Percentiles rank a stretch among this genome's conserved stretches.
Evolutionary conservation across 2,888 invertebrate genomes (phyloP).

Genomic region (Griposia aprilina): DNA sequence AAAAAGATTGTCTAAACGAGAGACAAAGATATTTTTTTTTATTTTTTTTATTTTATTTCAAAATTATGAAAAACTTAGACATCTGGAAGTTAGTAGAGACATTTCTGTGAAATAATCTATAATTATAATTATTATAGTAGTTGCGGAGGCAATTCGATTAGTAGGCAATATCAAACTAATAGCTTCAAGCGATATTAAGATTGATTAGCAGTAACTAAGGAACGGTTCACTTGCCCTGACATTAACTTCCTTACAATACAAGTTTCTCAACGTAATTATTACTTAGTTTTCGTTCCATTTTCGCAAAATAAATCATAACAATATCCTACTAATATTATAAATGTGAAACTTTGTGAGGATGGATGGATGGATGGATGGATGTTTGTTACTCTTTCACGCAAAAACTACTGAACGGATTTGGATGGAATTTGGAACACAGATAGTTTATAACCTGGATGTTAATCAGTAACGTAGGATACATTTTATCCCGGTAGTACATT

Average conservation of each 20-base stretch:
- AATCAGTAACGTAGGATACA: no score
- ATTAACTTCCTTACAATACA: not conserved
- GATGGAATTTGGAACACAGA: no score
- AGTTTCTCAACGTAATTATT: not conserved
- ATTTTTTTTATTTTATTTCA: not conserved
- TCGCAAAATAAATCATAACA: no score
- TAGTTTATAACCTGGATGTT: no score
- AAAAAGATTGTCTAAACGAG: constrained; percentile 2
- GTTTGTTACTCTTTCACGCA: no score
- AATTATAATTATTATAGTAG: not conserved
- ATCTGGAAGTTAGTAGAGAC: not conserved
- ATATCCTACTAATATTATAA: no score
- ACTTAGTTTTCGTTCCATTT: not conserved
- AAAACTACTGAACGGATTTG: no score
- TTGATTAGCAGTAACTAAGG: constrained; percentile 16
- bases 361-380: no score
- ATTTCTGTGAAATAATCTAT: not conserved
- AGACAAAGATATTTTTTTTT: not conserved
- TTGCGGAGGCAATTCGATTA: constrained; percentile 18
- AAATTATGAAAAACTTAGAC: not conserved
- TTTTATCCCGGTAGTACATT: no score
- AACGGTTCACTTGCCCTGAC: not conserved
- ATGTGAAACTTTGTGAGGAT: no score
- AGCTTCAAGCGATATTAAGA: not conserved
- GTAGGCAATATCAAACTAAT: not conserved